These are phyloP conservation scores for Napeogenes sylphis DNA, from an alignment of 2,888 invertebrate genomes.

Conservation along the genomic window DNA sequence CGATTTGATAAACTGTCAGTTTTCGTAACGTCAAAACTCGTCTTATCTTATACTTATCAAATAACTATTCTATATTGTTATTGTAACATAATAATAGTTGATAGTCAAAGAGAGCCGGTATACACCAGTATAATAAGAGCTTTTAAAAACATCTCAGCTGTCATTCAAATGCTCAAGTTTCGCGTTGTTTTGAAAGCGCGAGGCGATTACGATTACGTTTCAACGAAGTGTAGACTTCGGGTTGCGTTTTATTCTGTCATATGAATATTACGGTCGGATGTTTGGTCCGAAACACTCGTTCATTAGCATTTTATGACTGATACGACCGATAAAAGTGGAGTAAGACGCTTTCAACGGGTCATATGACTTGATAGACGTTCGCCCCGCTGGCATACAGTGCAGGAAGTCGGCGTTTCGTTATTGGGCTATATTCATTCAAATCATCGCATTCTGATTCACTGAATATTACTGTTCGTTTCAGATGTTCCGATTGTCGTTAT, in stretches of 20 bases:
- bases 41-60: no score
- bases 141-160: slow-evolving; percentile 71
- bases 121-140: slow-evolving; percentile 60
- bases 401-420: slow-evolving; percentile 62
- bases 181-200: slow-evolving; percentile 74
- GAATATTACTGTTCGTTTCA: slow-evolving; percentile 58
- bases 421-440: slow-evolving; percentile 58
- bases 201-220: slow-evolving; percentile 68
- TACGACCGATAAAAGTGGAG: slow-evolving; percentile 77
- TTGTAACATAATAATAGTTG: no score
- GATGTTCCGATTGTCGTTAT: slow-evolving; percentile 47
- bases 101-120: slow-evolving; percentile 13
- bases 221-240: slow-evolving; percentile 74
- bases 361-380: slow-evolving; percentile 67
- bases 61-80: no score
- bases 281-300: slow-evolving; percentile 74
- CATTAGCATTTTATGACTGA: slow-evolving; percentile 78
- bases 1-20: no score
- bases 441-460: slow-evolving; percentile 60
- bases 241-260: slow-evolving; percentile 76
- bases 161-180: slow-evolving; percentile 65
- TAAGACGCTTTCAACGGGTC: slow-evolving; percentile 74
- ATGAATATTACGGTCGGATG: slow-evolving; percentile 76
- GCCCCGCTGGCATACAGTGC: slow-evolving; percentile 49
- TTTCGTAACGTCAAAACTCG: no score